phyloP scores from a whole-genome alignment of 1,140 invertebrate species.

The Temnothorax curvispinosus region DNA sequence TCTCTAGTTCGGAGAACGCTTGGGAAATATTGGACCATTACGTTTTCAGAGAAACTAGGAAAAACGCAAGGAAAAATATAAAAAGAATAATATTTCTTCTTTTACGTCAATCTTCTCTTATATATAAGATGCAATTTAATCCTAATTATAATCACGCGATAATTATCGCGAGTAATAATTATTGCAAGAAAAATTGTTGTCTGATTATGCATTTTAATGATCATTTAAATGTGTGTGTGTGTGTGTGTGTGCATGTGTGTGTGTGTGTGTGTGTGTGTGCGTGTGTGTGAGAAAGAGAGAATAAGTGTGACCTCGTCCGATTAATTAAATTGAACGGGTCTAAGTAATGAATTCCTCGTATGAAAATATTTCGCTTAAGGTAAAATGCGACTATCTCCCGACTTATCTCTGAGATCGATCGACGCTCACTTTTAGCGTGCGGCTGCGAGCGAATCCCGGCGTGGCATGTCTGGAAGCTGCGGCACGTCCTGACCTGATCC shows the following conservation, averaged over 20 bases:
- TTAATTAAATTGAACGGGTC: neutral
- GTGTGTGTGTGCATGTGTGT: too few relatives aligned
- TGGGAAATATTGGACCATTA: neutral
- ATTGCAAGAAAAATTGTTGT: neutral
- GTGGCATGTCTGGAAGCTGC: conserved; percentile 88
- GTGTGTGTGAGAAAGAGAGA: neutral
- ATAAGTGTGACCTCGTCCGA: neutral
- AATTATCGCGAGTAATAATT: neutral
- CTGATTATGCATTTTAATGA: neutral
- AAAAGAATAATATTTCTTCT: neutral
- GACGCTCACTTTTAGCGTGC: conserved; percentile 54
- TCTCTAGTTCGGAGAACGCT: neutral
- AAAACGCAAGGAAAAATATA: neutral
- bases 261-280: neutral
- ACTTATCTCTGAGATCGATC: conserved; percentile 19
- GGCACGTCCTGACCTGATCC: conserved; percentile 90
- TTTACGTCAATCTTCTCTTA: neutral
- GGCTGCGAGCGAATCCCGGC: conserved; percentile 86
- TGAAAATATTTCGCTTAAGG: neutral
- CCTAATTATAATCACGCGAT: neutral
- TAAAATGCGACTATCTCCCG: neutral
- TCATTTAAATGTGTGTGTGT: neutral
- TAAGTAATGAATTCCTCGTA: neutral
- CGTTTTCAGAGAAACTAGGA: neutral
- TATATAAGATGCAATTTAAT: neutral